These are phyloP conservation scores for Helicoverpa armigera DNA, from an alignment of 1,140 invertebrate species.

Conservation along the genomic window DNA sequence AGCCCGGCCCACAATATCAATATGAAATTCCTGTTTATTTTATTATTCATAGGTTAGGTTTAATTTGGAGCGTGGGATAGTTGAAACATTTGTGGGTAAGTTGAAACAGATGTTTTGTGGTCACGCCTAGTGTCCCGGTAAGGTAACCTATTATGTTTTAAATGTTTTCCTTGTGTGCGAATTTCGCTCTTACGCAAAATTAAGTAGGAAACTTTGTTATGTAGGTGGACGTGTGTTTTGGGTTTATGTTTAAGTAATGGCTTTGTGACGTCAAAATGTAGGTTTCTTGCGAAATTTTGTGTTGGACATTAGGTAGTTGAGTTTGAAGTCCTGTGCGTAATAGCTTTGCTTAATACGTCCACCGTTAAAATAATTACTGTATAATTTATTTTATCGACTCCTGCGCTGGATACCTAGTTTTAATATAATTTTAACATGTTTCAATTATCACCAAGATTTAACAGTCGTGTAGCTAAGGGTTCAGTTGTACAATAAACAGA, in stretches of 20 bases:
- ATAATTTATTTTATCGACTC: no score
- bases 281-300: conserved; percentile 24
- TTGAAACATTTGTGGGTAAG: conserved; percentile 37
- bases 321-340: conserved; percentile 4
- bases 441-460: no score
- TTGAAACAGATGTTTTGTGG: conserved; percentile 21
- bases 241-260: conserved; percentile 17
- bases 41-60: conserved; percentile 46
- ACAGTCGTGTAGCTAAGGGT: not conserved
- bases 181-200: conserved; percentile 42
- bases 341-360: not conserved
- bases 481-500: not conserved
- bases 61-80: conserved; percentile 53
- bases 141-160: conserved; percentile 42
- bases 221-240: conserved; percentile 6
- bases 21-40: conserved; percentile 48
- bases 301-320: not conserved
- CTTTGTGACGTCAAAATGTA: conserved; percentile 12
- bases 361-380: no score
- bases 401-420: no score
- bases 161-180: conserved; percentile 46
- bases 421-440: no score
- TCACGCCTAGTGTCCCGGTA: conserved; percentile 31
- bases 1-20: conserved; percentile 40
- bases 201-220: conserved; percentile 27